These are phyloP conservation scores for Pygoscelis antarcticus DNA, from an alignment of 2,113 vertebrate species.

Conservation along the genomic window DNA sequence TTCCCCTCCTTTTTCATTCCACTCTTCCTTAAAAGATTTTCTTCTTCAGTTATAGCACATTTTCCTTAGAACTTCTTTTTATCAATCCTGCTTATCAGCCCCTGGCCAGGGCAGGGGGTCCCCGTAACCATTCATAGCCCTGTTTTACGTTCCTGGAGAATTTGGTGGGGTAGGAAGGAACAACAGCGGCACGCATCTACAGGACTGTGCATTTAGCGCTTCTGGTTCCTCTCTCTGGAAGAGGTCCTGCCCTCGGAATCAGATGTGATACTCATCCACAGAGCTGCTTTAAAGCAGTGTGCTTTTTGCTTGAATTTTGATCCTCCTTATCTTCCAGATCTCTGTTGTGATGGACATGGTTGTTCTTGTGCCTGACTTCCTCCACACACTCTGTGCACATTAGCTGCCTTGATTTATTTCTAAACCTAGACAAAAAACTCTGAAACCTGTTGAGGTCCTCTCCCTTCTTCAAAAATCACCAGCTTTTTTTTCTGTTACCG, in stretches of 20 bases:
- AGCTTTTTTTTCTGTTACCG: background rate
- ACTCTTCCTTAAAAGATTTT: background rate
- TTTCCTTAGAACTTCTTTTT: background rate
- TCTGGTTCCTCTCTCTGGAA: background rate
- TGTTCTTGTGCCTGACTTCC: background rate
- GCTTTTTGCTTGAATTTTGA: background rate
- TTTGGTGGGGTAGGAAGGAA: background rate
- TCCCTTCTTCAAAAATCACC: background rate
- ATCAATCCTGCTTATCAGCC: background rate
- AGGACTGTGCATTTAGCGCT: background rate
- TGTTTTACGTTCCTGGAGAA: background rate
- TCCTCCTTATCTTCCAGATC: background rate
- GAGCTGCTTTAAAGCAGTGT: background rate
- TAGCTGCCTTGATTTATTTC: slow-evolving; percentile 14
- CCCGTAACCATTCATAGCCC: background rate
- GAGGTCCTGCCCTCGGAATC: background rate
- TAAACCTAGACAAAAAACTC: background rate
- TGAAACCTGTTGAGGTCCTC: background rate
- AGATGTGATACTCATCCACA: background rate
- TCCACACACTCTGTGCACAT: background rate
- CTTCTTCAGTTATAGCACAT: background rate
- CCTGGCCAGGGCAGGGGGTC: background rate
- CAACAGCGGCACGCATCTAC: rapidly evolving
- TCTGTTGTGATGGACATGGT: background rate
- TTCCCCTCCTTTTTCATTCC: background rate